Conservation (phyloP, 2,888 invertebrate genomes). For the Hylaea fasciaria region DNA sequence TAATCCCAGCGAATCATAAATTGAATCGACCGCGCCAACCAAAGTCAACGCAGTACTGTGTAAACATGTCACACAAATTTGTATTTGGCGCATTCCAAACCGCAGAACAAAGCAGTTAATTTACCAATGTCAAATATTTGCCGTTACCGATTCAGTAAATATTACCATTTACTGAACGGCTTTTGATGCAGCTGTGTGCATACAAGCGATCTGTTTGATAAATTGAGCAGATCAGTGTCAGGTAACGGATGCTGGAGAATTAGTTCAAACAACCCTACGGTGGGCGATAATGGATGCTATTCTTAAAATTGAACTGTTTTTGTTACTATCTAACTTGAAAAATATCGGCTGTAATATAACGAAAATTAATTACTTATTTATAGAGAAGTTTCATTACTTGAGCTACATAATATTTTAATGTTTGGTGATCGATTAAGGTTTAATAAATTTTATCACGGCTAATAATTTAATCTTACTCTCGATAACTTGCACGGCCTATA, state of each 20-base stretch:
- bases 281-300: neutral
- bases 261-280: neutral
- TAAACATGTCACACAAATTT: conserved; percentile 61
- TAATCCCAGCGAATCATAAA: conserved; percentile 25
- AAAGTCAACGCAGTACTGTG: conserved; percentile 38
- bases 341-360: too few species aligned
- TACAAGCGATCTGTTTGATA: conserved; percentile 34
- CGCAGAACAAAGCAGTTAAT: conserved; percentile 45
- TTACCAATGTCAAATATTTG: conserved; percentile 42
- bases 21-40: neutral
- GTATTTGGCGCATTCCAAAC: conserved; percentile 50
- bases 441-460: too few species aligned
- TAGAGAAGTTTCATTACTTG: too few species aligned
- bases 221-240: conserved; percentile 28
- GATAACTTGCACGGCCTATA: neutral
- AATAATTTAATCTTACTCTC: too few species aligned
- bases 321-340: too few species aligned
- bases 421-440: too few species aligned
- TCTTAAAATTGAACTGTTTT: neutral
- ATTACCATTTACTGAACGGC: conserved; percentile 16
- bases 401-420: too few species aligned
- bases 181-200: conserved; percentile 28
- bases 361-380: too few species aligned
- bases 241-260: conserved; percentile 11
- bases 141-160: conserved; percentile 22